A percentile compares a stretch with the other conserved stretches of the same genome.
Conservation (phyloP, 1,140 invertebrate genomes). For the Trachymyrmex cornetzi region DNA sequence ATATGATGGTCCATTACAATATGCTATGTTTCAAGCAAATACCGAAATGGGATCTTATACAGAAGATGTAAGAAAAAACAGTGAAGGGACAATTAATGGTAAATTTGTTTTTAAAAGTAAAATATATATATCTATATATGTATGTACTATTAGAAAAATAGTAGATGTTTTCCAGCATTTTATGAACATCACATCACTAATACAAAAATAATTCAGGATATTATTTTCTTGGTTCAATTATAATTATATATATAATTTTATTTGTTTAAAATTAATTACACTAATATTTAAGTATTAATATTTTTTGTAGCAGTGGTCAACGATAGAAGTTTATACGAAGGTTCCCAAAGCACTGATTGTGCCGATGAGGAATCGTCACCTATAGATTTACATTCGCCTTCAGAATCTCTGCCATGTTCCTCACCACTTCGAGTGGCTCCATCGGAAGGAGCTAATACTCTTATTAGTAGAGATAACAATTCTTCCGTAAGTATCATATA, state of each 20-base stretch:
- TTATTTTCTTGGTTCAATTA: constrained; percentile 2
- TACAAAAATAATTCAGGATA: neutral
- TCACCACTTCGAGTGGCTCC: constrained; percentile 87
- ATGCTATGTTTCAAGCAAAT: constrained; percentile 91
- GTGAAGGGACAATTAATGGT: constrained; percentile 82
- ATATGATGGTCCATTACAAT: constrained; percentile 95
- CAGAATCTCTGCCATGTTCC: constrained; percentile 82
- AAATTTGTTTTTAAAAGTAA: constrained; percentile 37
- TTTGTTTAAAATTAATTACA: constrained; percentile 1
- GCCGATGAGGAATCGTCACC: constrained; percentile 90
- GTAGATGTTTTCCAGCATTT: no score
- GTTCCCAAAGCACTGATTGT: constrained; percentile 85
- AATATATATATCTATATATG: neutral
- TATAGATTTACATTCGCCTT: constrained; percentile 85
- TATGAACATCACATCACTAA: neutral
- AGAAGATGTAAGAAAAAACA: constrained; percentile 80
- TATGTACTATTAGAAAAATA: neutral
- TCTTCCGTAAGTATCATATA: constrained; percentile 78
- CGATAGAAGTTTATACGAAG: constrained; percentile 87
- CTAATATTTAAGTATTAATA: constrained; percentile 5
- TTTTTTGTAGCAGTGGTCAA: constrained; percentile 75
- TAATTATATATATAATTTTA: neutral
- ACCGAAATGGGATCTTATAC: constrained; percentile 90
- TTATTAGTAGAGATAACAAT: constrained; percentile 85
- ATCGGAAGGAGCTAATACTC: constrained; percentile 83